These are phyloP conservation scores for Pseudomyrmex flavicornis DNA, from an alignment of 1,140 invertebrate species.

Conservation along the genomic window DNA sequence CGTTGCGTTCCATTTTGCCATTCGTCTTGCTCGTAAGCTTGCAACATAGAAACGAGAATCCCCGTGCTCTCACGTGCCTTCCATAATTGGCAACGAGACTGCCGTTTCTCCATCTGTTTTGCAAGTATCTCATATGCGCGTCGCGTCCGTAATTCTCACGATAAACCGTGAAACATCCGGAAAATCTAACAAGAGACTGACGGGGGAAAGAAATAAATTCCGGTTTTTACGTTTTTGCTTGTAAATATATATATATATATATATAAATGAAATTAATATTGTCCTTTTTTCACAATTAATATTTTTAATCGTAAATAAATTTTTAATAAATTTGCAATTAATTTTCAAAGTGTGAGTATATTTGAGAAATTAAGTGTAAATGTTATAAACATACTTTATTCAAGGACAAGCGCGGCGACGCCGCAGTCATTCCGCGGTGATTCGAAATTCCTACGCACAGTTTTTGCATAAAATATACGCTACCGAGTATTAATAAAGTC, in stretches of 20 bases:
- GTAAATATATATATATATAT: too few species aligned
- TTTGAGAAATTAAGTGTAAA: too few species aligned
- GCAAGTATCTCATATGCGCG: slow-evolving; percentile 5
- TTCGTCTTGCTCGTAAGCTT: slow-evolving; percentile 37
- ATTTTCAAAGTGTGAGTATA: too few species aligned
- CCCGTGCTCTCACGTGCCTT: slow-evolving; percentile 41
- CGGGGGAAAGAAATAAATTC: background rate
- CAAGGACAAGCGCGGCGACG: background rate
- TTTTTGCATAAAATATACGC: slow-evolving; percentile 27
- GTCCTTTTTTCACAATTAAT: background rate
- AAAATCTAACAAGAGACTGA: background rate
- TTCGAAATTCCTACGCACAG: slow-evolving; percentile 15
- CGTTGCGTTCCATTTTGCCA: background rate
- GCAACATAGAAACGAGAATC: background rate
- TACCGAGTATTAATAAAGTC: slow-evolving; percentile 27
- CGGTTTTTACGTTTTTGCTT: background rate
- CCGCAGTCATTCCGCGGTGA: background rate
- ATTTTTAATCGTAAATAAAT: background rate
- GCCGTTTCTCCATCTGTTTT: slow-evolving; percentile 18
- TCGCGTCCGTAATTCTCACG: slow-evolving; percentile 6
- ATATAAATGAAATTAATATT: too few species aligned
- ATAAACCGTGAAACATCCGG: background rate
- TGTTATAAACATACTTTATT: too few species aligned
- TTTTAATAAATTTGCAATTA: background rate
- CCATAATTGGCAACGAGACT: slow-evolving; percentile 34